Evolutionary conservation across 1,140 invertebrate species (phyloP).

Genomic region (Leguminivora glycinivorella): DNA sequence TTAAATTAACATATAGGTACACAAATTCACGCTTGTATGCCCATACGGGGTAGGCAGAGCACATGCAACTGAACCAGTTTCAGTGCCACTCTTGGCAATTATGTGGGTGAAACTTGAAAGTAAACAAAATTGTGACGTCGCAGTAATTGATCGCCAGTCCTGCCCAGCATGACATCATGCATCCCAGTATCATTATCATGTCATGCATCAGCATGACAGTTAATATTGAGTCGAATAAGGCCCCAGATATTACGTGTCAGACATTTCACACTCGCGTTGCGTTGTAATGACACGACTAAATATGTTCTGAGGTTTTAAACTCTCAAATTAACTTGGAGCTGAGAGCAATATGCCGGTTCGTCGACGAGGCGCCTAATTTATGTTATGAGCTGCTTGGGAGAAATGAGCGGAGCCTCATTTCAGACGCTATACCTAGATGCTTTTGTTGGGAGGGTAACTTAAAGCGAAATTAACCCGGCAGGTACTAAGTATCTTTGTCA

Average conservation of each 20-base stretch:
- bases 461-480: not conserved
- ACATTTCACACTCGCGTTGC: constrained; percentile 20
- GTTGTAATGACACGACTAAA: constrained; percentile 16
- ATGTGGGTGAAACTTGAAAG: too few relatives aligned
- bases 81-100: too few relatives aligned
- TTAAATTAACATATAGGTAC: too few relatives aligned
- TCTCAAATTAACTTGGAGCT: constrained; percentile 24
- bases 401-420: constrained; percentile 21
- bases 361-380: constrained; percentile 17
- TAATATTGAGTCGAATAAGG: too few relatives aligned
- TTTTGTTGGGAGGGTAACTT: not conserved
- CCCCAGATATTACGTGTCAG: constrained; percentile 2
- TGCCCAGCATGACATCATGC: too few relatives aligned
- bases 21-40: too few relatives aligned
- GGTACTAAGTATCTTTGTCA: not conserved
- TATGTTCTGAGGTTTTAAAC: constrained; percentile 27
- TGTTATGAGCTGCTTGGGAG: constrained; percentile 23
- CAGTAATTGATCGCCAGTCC: too few relatives aligned
- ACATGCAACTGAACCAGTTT: too few relatives aligned
- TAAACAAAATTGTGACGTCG: too few relatives aligned
- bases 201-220: too few relatives aligned
- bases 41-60: too few relatives aligned
- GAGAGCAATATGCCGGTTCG: constrained; percentile 19
- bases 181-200: too few relatives aligned
- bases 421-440: constrained; percentile 12